A percentile compares a stretch with the other conserved stretches of the same genome.
Evolutionary conservation across 2,888 invertebrate species (phyloP).

Genomic region (Zonitis immaculata): DNA sequence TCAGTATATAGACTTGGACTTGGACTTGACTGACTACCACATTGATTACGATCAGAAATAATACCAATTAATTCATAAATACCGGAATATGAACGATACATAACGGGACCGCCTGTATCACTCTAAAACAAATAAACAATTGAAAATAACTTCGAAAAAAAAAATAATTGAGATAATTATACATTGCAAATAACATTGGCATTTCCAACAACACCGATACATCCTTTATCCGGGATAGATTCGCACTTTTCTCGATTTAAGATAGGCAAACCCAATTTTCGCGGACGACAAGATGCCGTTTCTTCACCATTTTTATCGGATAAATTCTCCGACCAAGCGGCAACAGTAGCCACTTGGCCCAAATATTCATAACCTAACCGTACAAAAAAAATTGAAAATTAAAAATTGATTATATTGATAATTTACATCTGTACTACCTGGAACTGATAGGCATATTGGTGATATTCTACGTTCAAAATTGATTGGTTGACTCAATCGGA

Average conservation of each 20-base stretch:
- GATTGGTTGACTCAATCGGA: constrained; percentile 53
- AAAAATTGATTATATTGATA: background rate
- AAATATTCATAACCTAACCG: constrained; percentile 47
- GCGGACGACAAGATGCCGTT: constrained; percentile 49
- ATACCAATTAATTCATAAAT: constrained; percentile 55
- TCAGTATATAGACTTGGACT: constrained; percentile 52
- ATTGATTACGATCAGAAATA: constrained; percentile 51
- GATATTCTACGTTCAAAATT: constrained; percentile 52
- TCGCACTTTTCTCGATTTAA: constrained; percentile 49
- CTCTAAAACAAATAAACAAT: constrained; percentile 42
- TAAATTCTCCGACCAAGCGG: constrained; percentile 47
- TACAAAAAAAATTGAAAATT: constrained; percentile 2
- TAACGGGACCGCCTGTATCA: constrained; percentile 55
- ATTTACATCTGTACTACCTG: constrained; percentile 49
- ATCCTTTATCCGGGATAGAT: constrained; percentile 52
- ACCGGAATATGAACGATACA: constrained; percentile 50
- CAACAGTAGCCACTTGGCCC: constrained; percentile 52
- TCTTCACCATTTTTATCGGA: constrained; percentile 22
- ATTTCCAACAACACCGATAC: constrained; percentile 53
- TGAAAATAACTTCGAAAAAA: no score
- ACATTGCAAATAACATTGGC: constrained; percentile 53
- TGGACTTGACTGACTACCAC: constrained; percentile 42
- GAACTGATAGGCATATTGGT: constrained; percentile 57
- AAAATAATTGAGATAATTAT: no score
- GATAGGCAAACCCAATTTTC: constrained; percentile 53